These are phyloP conservation scores for Stegodyphus dumicola DNA, from an alignment of 1,140 invertebrate species.

Conservation along the genomic window DNA sequence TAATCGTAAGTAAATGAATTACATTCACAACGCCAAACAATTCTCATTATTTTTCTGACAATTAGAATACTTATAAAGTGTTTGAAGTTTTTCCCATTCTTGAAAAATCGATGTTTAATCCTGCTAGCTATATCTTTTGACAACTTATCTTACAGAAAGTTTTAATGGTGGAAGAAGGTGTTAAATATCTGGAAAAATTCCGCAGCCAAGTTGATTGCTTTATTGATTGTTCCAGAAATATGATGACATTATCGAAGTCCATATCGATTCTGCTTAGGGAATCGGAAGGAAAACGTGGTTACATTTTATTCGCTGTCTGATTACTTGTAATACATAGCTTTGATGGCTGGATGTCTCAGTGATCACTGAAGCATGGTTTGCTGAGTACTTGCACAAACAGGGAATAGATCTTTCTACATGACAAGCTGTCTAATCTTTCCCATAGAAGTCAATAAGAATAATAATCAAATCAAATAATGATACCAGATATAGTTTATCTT, in stretches of 20 bases:
- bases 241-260: conserved; percentile 12
- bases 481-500: no score
- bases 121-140: no score
- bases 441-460: no score
- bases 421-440: background rate
- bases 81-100: no score
- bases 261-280: background rate
- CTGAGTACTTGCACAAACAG: background rate
- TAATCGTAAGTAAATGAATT: no score
- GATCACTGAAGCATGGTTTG: conserved; percentile 16
- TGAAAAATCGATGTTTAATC: no score
- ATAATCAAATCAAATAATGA: no score
- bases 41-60: no score
- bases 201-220: background rate
- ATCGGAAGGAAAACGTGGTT: conserved; percentile 4
- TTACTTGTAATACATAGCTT: conserved; percentile 18
- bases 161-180: background rate
- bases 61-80: no score
- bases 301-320: conserved; percentile 15
- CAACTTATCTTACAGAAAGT: background rate
- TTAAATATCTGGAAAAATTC: background rate
- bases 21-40: no score
- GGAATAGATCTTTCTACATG: background rate
- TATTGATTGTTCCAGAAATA: background rate
- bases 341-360: no score